These are phyloP conservation scores for Caenorhabditis japonica DNA, from an alignment of 2,888 invertebrate genomes.

Conservation along the genomic window DNA sequence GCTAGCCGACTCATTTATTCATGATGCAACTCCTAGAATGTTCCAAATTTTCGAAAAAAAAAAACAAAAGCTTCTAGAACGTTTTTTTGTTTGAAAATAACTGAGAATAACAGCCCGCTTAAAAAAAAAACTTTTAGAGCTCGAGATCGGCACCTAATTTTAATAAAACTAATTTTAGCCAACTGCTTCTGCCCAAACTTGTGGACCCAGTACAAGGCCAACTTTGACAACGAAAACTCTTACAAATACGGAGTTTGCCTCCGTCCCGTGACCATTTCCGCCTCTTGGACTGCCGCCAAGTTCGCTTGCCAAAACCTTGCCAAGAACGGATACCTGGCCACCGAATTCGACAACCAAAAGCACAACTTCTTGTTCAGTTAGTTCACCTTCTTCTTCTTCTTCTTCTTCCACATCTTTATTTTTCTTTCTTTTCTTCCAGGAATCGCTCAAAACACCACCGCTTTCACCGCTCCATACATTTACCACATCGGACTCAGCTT, in stretches of 20 bases:
- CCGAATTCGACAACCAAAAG: conserved; percentile 46
- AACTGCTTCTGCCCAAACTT: conserved; percentile 57
- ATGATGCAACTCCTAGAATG: too few relatives aligned
- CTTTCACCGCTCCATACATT: conserved; percentile 31
- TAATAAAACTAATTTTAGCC: conserved; percentile 47
- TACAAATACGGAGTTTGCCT: conserved; percentile 53
- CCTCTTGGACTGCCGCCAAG: conserved; percentile 54
- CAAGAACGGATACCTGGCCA: conserved; percentile 38
- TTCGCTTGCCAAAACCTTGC: conserved; percentile 52
- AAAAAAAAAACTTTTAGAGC: too few relatives aligned
- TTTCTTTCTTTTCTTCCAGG: conserved; percentile 8
- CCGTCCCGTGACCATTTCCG: conserved; percentile 22
- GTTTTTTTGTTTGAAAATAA: too few relatives aligned
- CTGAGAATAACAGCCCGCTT: too few relatives aligned
- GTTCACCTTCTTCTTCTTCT: neutral
- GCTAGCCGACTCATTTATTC: too few relatives aligned
- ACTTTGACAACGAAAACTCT: conserved; percentile 30
- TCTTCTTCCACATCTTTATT: too few relatives aligned
- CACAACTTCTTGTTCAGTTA: conserved; percentile 43
- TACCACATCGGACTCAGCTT: conserved; percentile 45
- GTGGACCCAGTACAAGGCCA: conserved; percentile 49
- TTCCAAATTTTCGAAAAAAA: too few relatives aligned
- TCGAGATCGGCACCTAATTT: too few relatives aligned
- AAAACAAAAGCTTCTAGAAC: too few relatives aligned
- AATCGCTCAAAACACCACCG: conserved; percentile 39